Conservation (phyloP, 2,797 vertebrate genomes). For the Dermochelys coriacea region DNA sequence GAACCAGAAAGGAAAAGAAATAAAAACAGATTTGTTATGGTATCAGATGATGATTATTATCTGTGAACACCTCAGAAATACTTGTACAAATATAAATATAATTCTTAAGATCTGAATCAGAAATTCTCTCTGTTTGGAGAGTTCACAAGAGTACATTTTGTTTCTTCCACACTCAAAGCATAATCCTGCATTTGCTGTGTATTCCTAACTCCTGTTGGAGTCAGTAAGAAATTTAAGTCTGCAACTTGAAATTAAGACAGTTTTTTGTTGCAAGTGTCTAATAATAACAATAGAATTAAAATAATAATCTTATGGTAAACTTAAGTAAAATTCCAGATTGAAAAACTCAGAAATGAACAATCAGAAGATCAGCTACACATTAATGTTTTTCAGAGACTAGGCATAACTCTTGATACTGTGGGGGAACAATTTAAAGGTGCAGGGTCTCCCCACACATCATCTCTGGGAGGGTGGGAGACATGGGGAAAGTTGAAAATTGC, state of each 20-base stretch:
- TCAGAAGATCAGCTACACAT: not conserved
- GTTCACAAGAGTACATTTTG: not conserved
- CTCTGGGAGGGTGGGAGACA: not conserved
- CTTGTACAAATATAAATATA: not conserved
- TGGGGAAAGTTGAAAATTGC: not conserved
- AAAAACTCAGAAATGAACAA: not conserved
- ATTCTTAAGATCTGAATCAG: not conserved
- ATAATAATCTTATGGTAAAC: not conserved
- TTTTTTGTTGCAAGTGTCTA: not conserved
- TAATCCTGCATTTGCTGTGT: not conserved
- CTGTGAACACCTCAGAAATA: not conserved
- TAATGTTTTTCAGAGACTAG: not conserved
- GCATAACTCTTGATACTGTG: too few relatives aligned
- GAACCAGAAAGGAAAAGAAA: not conserved
- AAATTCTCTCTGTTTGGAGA: accelerated
- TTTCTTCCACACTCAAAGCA: not conserved
- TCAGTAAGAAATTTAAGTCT: accelerated
- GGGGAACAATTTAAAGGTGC: too few relatives aligned
- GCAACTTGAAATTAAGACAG: not conserved
- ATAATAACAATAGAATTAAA: not conserved
- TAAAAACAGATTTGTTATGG: not conserved
- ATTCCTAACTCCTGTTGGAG: not conserved
- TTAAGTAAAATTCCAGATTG: not conserved
- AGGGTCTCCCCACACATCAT: not conserved
- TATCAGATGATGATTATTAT: not conserved